Evolutionary conservation across 1,140 invertebrate species (phyloP).

Genomic region (Scylla paramamosain): DNA sequence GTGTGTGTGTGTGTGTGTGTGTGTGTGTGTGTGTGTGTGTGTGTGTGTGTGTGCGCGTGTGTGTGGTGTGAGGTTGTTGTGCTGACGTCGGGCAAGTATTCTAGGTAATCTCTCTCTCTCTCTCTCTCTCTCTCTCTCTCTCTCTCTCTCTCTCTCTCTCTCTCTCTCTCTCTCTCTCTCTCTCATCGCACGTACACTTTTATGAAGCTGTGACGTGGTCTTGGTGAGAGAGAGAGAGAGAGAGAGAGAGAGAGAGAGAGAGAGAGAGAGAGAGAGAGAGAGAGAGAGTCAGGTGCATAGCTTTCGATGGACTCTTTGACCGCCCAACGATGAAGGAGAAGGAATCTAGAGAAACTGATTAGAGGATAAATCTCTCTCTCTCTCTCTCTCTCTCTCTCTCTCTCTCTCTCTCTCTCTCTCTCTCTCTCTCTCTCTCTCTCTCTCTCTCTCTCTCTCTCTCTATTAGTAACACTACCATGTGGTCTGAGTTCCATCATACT

Average conservation of each 20-base stretch:
- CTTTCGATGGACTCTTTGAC: too few species aligned
- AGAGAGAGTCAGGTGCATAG: too few species aligned
- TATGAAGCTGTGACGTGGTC: too few species aligned
- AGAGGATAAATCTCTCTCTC: not conserved
- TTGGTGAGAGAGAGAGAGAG: too few species aligned
- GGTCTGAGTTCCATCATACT: not conserved
- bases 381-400: slow-evolving; percentile 27
- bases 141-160: slow-evolving; percentile 46
- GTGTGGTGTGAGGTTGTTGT: not conserved
- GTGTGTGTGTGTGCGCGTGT: slow-evolving; percentile 7
- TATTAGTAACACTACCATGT: not conserved
- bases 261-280: too few species aligned
- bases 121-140: slow-evolving; percentile 46
- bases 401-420: slow-evolving; percentile 41
- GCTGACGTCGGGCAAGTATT: not conserved
- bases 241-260: too few species aligned
- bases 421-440: slow-evolving; percentile 1
- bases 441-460: slow-evolving; percentile 43
- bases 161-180: slow-evolving; percentile 36
- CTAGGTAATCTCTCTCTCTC: not conserved
- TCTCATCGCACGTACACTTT: too few species aligned
- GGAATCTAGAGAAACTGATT: too few species aligned
- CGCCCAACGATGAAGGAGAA: too few species aligned
- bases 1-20: slow-evolving; percentile 33
- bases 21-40: slow-evolving; percentile 33